These are phyloP conservation scores for Paragorgia papillata DNA, from an alignment of 92 coral and sea anemone genomes.

Conservation along the genomic window DNA sequence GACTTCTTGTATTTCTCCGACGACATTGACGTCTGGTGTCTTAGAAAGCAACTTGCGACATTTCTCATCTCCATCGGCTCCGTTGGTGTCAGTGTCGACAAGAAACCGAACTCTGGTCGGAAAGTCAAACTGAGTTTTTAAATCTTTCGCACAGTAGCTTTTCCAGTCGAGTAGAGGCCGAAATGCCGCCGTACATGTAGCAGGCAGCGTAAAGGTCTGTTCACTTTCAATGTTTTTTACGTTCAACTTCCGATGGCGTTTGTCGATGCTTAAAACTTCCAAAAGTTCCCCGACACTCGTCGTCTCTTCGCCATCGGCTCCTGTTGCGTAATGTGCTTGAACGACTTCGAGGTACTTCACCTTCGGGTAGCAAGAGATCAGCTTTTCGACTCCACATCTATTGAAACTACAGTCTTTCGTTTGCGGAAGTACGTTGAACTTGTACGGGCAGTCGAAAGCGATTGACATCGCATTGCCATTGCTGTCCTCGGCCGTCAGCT, in stretches of 20 bases:
- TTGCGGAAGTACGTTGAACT: constrained; percentile 42
- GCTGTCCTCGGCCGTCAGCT: constrained; percentile 36
- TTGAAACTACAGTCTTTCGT: constrained; percentile 9
- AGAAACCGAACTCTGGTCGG: constrained; percentile 26
- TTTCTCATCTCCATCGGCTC: not conserved
- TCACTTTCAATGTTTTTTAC: not conserved
- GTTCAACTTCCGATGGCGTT: constrained; percentile 1
- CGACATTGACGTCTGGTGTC: not conserved
- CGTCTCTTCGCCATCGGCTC: not conserved
- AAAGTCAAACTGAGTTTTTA: constrained; percentile 15
- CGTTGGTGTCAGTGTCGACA: not conserved
- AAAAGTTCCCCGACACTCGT: not conserved
- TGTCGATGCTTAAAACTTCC: constrained; percentile 11
- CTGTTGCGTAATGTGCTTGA: constrained; percentile 25
- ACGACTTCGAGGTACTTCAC: constrained; percentile 14
- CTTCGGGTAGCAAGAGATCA: not conserved
- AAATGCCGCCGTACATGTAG: constrained; percentile 19
- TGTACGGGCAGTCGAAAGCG: constrained; percentile 21
- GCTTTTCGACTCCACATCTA: not conserved
- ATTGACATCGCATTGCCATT: constrained; percentile 16
- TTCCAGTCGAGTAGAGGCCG: constrained; percentile 19
- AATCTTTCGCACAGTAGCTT: constrained; percentile 3
- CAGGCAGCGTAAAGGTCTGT: not conserved
- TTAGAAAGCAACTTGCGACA: not conserved
- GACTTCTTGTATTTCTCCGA: not conserved